A percentile compares a stretch with the other conserved stretches of the same genome.
Conservation (phyloP, 2,113 vertebrate species). For the Cyprinodon tularosa region DNA sequence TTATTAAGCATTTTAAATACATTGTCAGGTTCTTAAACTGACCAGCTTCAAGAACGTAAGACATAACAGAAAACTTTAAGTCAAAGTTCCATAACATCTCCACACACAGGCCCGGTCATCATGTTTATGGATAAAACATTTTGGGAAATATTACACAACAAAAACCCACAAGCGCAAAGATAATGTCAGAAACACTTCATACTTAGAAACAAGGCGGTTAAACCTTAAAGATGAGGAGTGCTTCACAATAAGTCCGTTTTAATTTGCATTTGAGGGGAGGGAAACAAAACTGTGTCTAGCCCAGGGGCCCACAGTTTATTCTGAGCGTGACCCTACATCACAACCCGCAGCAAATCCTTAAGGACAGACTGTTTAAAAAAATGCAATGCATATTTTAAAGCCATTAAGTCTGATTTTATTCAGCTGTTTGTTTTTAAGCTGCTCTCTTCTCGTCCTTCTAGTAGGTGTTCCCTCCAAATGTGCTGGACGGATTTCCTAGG, state of each 20-base stretch:
- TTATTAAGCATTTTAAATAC: neutral
- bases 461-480: slow-evolving; percentile 67
- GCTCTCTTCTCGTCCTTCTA: slow-evolving; percentile 56
- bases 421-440: slow-evolving; percentile 27
- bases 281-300: neutral
- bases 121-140: too few species aligned
- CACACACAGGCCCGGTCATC: neutral
- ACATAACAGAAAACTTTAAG: neutral
- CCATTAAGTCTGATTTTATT: slow-evolving; percentile 35
- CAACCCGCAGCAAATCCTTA: neutral
- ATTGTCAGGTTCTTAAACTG: too few species aligned
- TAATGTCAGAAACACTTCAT: too few species aligned
- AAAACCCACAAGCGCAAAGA: too few species aligned
- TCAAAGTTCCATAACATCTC: neutral
- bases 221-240: neutral
- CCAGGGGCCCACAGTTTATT: neutral
- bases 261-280: neutral
- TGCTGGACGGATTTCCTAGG: slow-evolving; percentile 78
- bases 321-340: slow-evolving; percentile 19
- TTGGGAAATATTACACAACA: too few species aligned
- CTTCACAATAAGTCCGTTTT: neutral
- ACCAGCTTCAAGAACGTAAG: neutral
- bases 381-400: slow-evolving; percentile 26
- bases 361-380: slow-evolving; percentile 1
- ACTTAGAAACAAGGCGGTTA: neutral